These are phyloP conservation scores for Aselliscus stoliczkanus DNA, from an alignment of 2,797 vertebrate genomes.

Conservation along the genomic window DNA sequence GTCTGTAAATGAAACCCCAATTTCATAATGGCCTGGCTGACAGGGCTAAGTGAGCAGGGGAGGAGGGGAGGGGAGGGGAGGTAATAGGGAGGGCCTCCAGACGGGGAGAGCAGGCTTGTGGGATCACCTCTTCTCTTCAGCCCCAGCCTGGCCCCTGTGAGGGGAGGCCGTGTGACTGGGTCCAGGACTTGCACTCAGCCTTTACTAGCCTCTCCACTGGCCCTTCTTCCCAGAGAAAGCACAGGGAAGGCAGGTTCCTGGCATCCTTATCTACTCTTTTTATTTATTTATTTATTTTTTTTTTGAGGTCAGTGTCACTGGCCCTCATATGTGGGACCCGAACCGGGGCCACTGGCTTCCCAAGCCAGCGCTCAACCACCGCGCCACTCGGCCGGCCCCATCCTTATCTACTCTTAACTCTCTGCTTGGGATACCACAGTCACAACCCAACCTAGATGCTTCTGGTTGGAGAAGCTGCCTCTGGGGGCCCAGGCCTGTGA, in stretches of 20 bases:
- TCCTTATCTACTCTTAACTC: background rate
- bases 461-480: slow-evolving; percentile 11
- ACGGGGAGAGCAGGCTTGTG: background rate
- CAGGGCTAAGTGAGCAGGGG: slow-evolving; percentile 85
- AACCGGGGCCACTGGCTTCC: too few species aligned
- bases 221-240: background rate
- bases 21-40: slow-evolving; percentile 87
- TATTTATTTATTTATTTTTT: too few species aligned
- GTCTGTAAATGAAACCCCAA: slow-evolving; percentile 90
- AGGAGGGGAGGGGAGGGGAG: slow-evolving; percentile 68
- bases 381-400: too few species aligned
- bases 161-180: background rate
- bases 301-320: too few species aligned
- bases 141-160: background rate
- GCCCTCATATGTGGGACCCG: too few species aligned
- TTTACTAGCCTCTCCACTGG: background rate
- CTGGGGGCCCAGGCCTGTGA: background rate
- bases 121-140: background rate
- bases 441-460: background rate
- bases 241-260: background rate
- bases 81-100: slow-evolving; percentile 16
- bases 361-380: too few species aligned
- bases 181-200: background rate
- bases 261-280: background rate
- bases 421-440: background rate